Evolutionary conservation across 1,140 invertebrate species (phyloP).

Genomic region (Drosophila virilis): DNA sequence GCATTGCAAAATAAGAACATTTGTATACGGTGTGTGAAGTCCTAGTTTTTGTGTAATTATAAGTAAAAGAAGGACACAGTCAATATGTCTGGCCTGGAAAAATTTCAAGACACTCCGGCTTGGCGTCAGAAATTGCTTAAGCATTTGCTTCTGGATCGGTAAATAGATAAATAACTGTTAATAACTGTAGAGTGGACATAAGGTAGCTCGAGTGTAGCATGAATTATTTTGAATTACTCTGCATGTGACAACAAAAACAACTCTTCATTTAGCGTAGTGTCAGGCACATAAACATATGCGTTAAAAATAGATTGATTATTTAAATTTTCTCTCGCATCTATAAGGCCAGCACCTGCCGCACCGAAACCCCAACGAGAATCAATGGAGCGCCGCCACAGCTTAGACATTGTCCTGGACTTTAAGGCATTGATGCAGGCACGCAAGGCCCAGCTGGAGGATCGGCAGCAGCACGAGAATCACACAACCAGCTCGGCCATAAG

Average conservation of each 20-base stretch:
- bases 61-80: conserved; percentile 12
- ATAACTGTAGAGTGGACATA: conserved; percentile 3
- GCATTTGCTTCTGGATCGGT: conserved; percentile 71
- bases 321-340: conserved; percentile 10
- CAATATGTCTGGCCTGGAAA: conserved; percentile 70
- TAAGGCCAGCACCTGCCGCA: conserved; percentile 14
- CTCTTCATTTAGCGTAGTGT: conserved; percentile 11
- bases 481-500: neutral
- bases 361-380: conserved; percentile 18
- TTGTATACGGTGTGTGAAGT: neutral
- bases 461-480: neutral
- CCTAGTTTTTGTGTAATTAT: neutral
- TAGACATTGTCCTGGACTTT: conserved; percentile 51
- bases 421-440: conserved; percentile 27
- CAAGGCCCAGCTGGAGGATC: conserved; percentile 1
- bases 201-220: conserved; percentile 7
- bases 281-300: neutral
- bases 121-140: conserved; percentile 72
- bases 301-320: neutral
- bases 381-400: conserved; percentile 49
- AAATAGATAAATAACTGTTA: conserved; percentile 58
- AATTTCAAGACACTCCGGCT: conserved; percentile 72
- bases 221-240: conserved; percentile 1
- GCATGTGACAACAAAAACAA: conserved; percentile 10
- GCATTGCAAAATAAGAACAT: neutral